Conservation (phyloP, 2,888 invertebrate genomes). For the Fragum sueziense region DNA sequence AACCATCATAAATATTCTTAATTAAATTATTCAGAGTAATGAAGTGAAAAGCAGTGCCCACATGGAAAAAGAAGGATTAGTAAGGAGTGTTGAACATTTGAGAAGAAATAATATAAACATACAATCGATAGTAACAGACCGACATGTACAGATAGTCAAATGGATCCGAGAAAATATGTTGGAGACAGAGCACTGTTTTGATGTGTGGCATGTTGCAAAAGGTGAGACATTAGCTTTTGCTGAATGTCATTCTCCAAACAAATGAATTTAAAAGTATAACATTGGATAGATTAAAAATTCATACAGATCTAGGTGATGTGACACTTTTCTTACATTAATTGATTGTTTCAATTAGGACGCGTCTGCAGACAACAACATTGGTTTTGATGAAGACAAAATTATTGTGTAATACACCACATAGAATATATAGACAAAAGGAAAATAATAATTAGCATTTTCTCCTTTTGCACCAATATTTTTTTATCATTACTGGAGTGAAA, state of each 20-base stretch:
- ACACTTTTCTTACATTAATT: background rate
- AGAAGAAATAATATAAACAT: slow-evolving; percentile 13
- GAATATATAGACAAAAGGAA: no score
- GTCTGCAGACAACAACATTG: no score
- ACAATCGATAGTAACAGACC: slow-evolving; percentile 39
- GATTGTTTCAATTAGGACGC: no score
- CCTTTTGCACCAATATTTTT: no score
- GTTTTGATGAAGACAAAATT: no score
- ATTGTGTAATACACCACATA: no score
- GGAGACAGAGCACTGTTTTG: slow-evolving; percentile 30
- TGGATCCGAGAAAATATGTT: slow-evolving; percentile 45
- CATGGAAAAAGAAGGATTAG: slow-evolving; percentile 27
- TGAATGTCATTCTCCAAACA: no score
- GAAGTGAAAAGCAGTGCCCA: slow-evolving; percentile 24
- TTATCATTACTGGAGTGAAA: no score
- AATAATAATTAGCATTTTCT: no score
- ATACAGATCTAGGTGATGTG: background rate
- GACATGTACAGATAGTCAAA: slow-evolving; percentile 50
- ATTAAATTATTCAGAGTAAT: slow-evolving; percentile 8
- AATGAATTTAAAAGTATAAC: no score
- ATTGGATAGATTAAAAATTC: no score
- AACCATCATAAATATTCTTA: no score
- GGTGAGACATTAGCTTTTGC: slow-evolving; percentile 28
- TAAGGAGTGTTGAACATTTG: background rate
- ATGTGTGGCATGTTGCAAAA: slow-evolving; percentile 58